A percentile compares a stretch with the other conserved stretches of the same genome.
phyloP scores from a whole-genome alignment of 2,113 vertebrate species.

The Calidris pygmaea region DNA sequence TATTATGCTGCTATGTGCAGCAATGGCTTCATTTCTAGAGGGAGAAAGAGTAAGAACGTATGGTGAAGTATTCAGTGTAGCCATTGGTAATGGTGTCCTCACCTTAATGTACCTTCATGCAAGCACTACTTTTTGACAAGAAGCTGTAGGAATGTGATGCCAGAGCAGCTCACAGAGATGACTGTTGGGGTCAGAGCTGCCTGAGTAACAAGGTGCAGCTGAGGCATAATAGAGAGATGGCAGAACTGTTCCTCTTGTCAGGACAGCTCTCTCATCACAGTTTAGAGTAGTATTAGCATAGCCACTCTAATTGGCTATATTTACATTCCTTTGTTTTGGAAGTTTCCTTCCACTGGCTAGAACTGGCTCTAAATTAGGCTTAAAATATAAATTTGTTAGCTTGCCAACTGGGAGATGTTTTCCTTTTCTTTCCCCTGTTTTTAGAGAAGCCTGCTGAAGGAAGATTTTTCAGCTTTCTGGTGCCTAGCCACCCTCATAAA shows the following conservation, averaged over 20 bases:
- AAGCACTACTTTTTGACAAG: neutral
- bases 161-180: neutral
- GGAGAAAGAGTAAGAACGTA: neutral
- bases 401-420: neutral
- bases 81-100: neutral
- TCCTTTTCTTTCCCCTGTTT: neutral
- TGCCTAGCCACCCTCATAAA: neutral
- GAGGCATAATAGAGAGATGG: neutral
- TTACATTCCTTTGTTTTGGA: neutral
- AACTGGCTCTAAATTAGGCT: neutral
- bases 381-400: neutral
- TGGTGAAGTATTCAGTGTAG: neutral
- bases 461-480: neutral
- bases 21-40: neutral
- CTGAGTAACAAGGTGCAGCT: neutral
- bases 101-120: neutral
- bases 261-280: neutral
- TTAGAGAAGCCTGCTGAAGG: neutral
- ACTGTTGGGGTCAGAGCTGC: neutral
- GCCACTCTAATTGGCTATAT: neutral
- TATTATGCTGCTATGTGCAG: neutral
- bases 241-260: neutral
- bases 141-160: neutral
- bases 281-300: neutral
- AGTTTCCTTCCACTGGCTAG: neutral